phyloP scores from a whole-genome alignment of 2,888 invertebrate species.

The Galeruca laticollis region DNA sequence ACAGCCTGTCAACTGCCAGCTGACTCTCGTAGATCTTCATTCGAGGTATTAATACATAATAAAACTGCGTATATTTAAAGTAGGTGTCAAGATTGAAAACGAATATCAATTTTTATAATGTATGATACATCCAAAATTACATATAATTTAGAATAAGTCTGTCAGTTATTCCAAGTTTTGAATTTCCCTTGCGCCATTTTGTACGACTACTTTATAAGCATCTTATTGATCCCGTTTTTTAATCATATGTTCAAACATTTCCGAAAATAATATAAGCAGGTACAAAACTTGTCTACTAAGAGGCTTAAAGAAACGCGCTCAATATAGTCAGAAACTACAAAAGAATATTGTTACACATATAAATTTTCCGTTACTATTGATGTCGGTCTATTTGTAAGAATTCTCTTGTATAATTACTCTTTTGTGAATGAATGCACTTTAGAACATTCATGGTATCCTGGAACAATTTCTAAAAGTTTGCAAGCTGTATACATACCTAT shows the following conservation, averaged over 20 bases:
- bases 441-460: background rate
- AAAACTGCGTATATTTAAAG: too few relatives aligned
- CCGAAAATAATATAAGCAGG: background rate
- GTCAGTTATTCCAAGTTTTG: too few relatives aligned
- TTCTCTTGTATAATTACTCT: background rate
- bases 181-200: background rate
- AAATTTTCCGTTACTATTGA: constrained; percentile 4
- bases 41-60: too few relatives aligned
- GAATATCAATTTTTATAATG: too few relatives aligned
- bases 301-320: constrained; percentile 7
- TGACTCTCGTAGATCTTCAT: too few relatives aligned
- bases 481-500: background rate
- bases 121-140: too few relatives aligned
- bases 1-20: too few relatives aligned
- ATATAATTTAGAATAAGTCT: too few relatives aligned
- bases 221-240: background rate
- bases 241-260: constrained; percentile 5
- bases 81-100: too few relatives aligned
- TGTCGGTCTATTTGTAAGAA: background rate
- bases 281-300: constrained; percentile 5
- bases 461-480: background rate
- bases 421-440: background rate
- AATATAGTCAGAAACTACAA: background rate
- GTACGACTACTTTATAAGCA: background rate
- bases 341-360: constrained; percentile 5